A percentile compares a stretch with the other conserved stretches of the same genome.
These are phyloP conservation scores for Salminus brasiliensis DNA, from an alignment of 2,113 vertebrate species.

Conservation along the genomic window DNA sequence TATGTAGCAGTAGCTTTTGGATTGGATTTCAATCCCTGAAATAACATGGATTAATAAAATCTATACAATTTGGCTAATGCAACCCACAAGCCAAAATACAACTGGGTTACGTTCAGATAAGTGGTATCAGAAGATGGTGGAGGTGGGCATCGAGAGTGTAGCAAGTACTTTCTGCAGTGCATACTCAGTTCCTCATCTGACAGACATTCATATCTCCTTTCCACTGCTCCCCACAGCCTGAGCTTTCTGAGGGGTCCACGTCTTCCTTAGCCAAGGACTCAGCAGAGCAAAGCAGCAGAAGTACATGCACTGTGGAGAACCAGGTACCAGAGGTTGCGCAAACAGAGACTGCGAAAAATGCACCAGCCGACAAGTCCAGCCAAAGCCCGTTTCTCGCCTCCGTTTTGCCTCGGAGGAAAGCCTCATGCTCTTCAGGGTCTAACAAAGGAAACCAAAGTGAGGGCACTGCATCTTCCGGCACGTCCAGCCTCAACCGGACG, in stretches of 20 bases:
- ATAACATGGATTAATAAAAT: background rate
- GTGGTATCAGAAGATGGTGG: background rate
- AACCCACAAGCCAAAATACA: background rate
- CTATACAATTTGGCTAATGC: background rate
- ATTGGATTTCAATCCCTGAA: background rate
- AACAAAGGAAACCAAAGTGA: slow-evolving; percentile 28
- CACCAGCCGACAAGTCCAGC: slow-evolving; percentile 29
- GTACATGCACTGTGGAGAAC: slow-evolving; percentile 19
- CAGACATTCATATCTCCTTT: slow-evolving; percentile 4
- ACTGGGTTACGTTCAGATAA: background rate
- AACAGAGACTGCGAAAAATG: slow-evolving; percentile 29
- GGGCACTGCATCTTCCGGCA: slow-evolving; percentile 10
- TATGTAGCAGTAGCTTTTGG: background rate
- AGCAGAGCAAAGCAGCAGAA: slow-evolving; percentile 38
- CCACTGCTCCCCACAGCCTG: slow-evolving; percentile 24
- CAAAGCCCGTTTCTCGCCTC: slow-evolving; percentile 38
- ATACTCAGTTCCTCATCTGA: background rate
- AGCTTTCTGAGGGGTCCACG: slow-evolving; percentile 31
- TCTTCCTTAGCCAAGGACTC: slow-evolving; percentile 41
- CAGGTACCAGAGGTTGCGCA: slow-evolving; percentile 30
- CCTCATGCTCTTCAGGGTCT: slow-evolving; percentile 34
- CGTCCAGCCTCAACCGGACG: slow-evolving; percentile 52
- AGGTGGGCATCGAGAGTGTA: background rate
- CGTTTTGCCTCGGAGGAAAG: slow-evolving; percentile 38
- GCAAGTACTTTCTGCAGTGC: background rate